Percentiles rank a stretch among this genome's conserved stretches.
Conservation (phyloP, 2,113 vertebrate genomes). For the Actenoides hombroni region DNA sequence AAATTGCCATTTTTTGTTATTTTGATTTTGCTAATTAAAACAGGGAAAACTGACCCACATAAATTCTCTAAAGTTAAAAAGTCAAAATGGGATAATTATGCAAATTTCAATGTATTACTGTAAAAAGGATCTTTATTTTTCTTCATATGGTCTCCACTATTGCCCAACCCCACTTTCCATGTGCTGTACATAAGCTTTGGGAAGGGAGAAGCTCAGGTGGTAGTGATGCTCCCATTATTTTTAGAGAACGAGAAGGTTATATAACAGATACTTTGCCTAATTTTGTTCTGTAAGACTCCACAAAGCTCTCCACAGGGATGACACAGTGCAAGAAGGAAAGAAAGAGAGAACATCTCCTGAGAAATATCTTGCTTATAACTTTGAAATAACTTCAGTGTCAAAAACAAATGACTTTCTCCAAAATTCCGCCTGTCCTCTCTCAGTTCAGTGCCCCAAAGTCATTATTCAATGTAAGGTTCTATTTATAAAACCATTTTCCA, state of each 20-base stretch:
- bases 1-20: constrained; percentile 69
- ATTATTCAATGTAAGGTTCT: constrained; percentile 46
- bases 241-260: constrained; percentile 53
- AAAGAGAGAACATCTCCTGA: constrained; percentile 47
- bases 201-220: background rate
- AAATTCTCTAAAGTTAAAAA: constrained; percentile 67
- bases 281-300: constrained; percentile 50
- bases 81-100: constrained; percentile 66
- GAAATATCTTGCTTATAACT: constrained; percentile 63
- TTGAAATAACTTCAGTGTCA: constrained; percentile 68
- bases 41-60: constrained; percentile 63
- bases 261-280: constrained; percentile 58
- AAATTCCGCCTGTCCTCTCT: constrained; percentile 47
- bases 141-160: background rate
- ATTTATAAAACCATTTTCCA: constrained; percentile 57
- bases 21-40: constrained; percentile 72
- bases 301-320: constrained; percentile 27
- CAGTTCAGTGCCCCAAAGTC: constrained; percentile 53
- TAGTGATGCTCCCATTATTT: constrained; percentile 32
- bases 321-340: constrained; percentile 15
- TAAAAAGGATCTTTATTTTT: constrained; percentile 27
- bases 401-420: constrained; percentile 61
- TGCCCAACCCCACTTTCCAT: background rate
- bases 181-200: background rate
- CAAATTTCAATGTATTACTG: constrained; percentile 27